phyloP scores from a whole-genome alignment of 2,888 invertebrate species.

The Drosophila nr. perissopoda region DNA sequence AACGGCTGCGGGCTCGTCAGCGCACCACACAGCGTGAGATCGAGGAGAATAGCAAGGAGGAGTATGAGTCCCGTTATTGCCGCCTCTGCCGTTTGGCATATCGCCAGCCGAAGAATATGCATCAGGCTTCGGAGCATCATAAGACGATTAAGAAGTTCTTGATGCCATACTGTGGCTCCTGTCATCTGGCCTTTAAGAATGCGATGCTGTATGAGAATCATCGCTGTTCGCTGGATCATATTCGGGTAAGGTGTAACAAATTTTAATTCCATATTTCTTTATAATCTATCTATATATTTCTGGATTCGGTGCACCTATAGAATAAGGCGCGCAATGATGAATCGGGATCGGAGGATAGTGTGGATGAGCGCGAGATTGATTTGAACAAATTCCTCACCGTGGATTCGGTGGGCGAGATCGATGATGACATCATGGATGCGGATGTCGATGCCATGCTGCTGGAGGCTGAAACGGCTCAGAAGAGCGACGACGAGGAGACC shows the following conservation, averaged over 20 bases:
- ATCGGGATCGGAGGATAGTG: conserved; percentile 87
- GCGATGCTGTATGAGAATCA: conserved; percentile 95
- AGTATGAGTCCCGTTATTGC: conserved; percentile 89
- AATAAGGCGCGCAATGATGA: conserved; percentile 87
- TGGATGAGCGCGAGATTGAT: conserved; percentile 91
- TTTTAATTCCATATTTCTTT: background rate
- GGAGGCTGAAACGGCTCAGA: conserved; percentile 86
- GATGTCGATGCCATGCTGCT: conserved; percentile 85
- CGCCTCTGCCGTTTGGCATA: conserved; percentile 91
- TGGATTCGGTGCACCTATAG: conserved; percentile 78
- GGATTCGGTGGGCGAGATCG: conserved; percentile 94
- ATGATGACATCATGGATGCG: conserved; percentile 85
- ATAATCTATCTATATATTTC: conserved; percentile 10
- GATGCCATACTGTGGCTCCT: conserved; percentile 92
- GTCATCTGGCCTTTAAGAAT: conserved; percentile 91
- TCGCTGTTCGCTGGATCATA: conserved; percentile 92
- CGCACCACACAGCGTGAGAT: conserved; percentile 92
- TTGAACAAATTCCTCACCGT: conserved; percentile 94
- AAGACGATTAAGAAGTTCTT: conserved; percentile 94
- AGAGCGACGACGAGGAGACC: conserved; percentile 86
- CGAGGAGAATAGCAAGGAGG: conserved; percentile 89
- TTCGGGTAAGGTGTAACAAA: conserved; percentile 87
- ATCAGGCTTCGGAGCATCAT: conserved; percentile 92
- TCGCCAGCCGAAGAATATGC: conserved; percentile 90
- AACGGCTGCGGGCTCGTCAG: conserved; percentile 92